Conservation (phyloP, 2,888 invertebrate genomes). For the Drosophila formosana region DNA sequence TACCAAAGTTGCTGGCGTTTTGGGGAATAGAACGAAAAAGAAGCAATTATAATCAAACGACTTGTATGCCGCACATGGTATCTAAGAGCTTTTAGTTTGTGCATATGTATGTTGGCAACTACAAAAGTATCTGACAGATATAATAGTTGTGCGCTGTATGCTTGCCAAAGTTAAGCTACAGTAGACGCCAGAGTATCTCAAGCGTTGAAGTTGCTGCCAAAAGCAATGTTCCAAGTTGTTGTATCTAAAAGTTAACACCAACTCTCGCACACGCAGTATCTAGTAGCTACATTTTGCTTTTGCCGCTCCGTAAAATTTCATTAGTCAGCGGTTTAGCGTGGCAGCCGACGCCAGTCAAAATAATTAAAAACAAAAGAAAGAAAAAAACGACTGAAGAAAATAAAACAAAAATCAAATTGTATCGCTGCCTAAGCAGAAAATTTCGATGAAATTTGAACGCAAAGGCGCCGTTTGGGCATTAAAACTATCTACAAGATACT, state of each 20-base stretch:
- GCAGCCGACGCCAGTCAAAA: constrained; percentile 8
- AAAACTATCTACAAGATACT: constrained; percentile 64
- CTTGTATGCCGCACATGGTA: too few species aligned
- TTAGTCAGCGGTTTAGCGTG: constrained; percentile 51
- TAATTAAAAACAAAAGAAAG: constrained; percentile 39
- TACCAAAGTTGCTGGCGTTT: neutral
- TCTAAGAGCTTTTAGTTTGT: neutral
- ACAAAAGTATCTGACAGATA: constrained; percentile 34
- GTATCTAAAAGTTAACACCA: constrained; percentile 9
- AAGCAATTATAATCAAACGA: constrained; percentile 5
- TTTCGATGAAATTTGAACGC: constrained; percentile 16
- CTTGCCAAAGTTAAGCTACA: constrained; percentile 2
- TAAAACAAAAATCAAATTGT: constrained; percentile 52
- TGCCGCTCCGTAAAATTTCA: constrained; percentile 32
- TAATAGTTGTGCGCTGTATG: constrained; percentile 8
- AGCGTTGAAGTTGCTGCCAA: constrained; percentile 2
- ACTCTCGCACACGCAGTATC: constrained; percentile 6
- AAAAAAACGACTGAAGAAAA: constrained; percentile 45
- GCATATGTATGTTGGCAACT: constrained; percentile 20
- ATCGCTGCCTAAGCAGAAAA: constrained; percentile 34
- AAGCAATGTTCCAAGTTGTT: neutral
- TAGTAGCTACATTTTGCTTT: constrained; percentile 18
- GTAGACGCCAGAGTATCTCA: constrained; percentile 15
- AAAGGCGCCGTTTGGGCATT: constrained; percentile 34
- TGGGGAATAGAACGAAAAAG: neutral